A percentile compares a stretch with the other conserved stretches of the same genome.
phyloP scores from a whole-genome alignment of 2,888 invertebrate species.

The Ischnus inquisitorius region DNA sequence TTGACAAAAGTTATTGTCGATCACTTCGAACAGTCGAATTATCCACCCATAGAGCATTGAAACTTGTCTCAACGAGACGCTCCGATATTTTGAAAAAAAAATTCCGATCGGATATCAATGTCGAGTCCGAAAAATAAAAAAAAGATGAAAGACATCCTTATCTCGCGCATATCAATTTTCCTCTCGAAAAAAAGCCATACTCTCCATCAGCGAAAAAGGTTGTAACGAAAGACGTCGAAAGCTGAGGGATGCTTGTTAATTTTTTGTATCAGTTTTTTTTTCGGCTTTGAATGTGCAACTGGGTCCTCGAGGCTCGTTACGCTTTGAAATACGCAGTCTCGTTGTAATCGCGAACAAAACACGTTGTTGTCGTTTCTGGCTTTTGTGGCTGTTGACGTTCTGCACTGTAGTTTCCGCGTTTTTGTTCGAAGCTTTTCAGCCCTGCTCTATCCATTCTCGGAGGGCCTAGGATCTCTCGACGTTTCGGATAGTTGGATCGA shows the following conservation, averaged over 20 bases:
- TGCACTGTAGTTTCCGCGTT: constrained; percentile 46
- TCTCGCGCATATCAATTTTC: too few species aligned
- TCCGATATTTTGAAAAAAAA: background rate
- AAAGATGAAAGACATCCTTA: too few species aligned
- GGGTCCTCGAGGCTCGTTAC: constrained; percentile 59
- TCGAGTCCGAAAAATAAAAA: too few species aligned
- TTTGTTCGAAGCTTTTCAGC: constrained; percentile 38
- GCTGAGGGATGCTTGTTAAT: background rate
- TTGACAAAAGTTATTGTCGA: background rate
- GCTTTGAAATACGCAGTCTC: constrained; percentile 38
- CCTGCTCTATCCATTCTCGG: background rate
- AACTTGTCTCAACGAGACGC: background rate
- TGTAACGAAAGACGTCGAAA: background rate
- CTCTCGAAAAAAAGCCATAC: background rate
- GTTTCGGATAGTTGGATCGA: constrained; percentile 29
- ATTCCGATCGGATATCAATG: too few species aligned
- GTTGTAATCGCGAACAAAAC: constrained; percentile 52
- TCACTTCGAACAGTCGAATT: background rate
- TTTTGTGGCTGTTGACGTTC: constrained; percentile 50
- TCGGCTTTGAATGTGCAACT: background rate
- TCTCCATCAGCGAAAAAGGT: background rate
- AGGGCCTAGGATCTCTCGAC: constrained; percentile 21
- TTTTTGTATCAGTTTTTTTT: background rate
- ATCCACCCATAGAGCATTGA: background rate
- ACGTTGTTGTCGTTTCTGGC: constrained; percentile 43